phyloP scores from a whole-genome alignment of 2,888 invertebrate genomes.

The Caenorhabditis sp. region DNA sequence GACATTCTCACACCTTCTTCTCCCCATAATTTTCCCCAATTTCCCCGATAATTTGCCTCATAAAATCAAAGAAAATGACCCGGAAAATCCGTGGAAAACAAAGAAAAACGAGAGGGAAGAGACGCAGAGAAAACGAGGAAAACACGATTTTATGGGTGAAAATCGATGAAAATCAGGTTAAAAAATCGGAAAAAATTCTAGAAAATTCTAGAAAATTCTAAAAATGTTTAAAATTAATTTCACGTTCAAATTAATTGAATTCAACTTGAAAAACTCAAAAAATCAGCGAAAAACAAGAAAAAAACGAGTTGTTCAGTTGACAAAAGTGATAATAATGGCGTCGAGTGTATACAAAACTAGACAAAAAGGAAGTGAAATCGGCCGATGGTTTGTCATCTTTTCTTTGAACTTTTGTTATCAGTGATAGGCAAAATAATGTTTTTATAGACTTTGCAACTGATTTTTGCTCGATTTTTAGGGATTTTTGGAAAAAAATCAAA shows the following conservation, averaged over 20 bases:
- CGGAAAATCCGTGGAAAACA: conserved; percentile 30
- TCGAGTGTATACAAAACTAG: conserved; percentile 50
- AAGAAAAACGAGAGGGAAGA: conserved; percentile 2
- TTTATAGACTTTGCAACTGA: too few relatives aligned
- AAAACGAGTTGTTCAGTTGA: conserved; percentile 23
- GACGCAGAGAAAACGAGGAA: background rate
- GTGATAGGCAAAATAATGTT: background rate
- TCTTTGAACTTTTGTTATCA: conserved; percentile 14
- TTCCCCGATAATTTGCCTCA: background rate
- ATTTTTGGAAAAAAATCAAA: too few relatives aligned
- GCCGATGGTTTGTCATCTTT: conserved; percentile 40
- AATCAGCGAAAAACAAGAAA: background rate
- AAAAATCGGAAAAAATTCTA: background rate
- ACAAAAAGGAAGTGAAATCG: conserved; percentile 26
- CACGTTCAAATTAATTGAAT: too few relatives aligned
- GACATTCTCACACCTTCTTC: background rate
- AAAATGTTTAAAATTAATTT: too few relatives aligned
- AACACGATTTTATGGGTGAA: too few relatives aligned
- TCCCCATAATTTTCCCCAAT: background rate
- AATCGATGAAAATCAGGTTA: too few relatives aligned
- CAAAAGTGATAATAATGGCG: conserved; percentile 44
- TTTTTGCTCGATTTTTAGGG: too few relatives aligned
- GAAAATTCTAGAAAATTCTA: background rate
- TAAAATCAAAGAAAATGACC: conserved; percentile 8
- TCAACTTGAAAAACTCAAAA: background rate